Evolutionary conservation across 2,113 vertebrate species (phyloP).

Genomic region (Coptodon rendalli): DNA sequence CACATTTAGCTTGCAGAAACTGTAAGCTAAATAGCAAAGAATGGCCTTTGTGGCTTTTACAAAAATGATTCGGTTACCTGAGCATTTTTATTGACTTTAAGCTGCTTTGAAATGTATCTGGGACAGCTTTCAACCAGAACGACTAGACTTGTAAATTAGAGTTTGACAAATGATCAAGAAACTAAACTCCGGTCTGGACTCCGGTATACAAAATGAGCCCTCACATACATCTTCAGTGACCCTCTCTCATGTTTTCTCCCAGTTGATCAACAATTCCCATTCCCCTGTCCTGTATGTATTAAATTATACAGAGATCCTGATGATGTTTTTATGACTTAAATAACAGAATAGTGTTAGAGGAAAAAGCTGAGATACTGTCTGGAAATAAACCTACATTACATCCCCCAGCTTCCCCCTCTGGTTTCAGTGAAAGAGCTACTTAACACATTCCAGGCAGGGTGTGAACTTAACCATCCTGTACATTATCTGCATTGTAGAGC

Average conservation of each 20-base stretch:
- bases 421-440: constrained; percentile 20
- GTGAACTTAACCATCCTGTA: background rate
- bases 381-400: background rate
- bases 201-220: background rate
- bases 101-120: background rate
- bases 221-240: background rate
- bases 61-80: background rate
- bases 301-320: background rate
- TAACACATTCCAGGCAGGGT: constrained; percentile 42
- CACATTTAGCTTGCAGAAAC: background rate
- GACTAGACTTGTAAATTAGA: background rate
- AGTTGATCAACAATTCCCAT: background rate
- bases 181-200: background rate
- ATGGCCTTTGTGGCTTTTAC: background rate
- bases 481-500: background rate
- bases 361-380: background rate
- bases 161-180: background rate
- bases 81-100: background rate
- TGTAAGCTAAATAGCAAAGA: background rate
- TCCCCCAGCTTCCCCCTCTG: background rate
- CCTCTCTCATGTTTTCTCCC: background rate
- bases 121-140: background rate
- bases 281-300: background rate
- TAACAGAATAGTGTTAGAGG: background rate
- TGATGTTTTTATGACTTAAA: background rate